These are phyloP conservation scores for Magallana ariakensis DNA, from an alignment of 1,140 invertebrate genomes.

Conservation along the genomic window DNA sequence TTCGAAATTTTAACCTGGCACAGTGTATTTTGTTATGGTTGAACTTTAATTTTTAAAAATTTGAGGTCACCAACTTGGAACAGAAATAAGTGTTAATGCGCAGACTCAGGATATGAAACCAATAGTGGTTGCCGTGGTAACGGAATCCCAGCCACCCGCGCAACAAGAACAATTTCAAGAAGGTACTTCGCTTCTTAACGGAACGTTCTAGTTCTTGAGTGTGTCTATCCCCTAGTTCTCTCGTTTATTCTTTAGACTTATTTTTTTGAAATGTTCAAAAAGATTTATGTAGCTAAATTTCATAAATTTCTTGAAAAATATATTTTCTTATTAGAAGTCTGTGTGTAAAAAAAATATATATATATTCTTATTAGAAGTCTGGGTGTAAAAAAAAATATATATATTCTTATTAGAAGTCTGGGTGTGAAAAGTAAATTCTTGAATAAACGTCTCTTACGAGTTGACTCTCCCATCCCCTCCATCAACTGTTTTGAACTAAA, in stretches of 20 bases:
- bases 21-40: background rate
- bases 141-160: slow-evolving; percentile 19
- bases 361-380: too few relatives aligned
- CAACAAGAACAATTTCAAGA: slow-evolving; percentile 39
- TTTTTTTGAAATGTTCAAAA: background rate
- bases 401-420: too few relatives aligned
- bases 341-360: too few relatives aligned
- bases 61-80: slow-evolving; percentile 42
- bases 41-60: slow-evolving; percentile 37
- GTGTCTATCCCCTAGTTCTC: background rate
- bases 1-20: background rate
- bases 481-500: slow-evolving; percentile 13
- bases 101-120: slow-evolving; percentile 52
- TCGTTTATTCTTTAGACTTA: background rate
- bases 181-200: slow-evolving; percentile 22
- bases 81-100: slow-evolving; percentile 41
- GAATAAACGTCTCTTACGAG: too few relatives aligned
- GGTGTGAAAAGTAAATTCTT: too few relatives aligned
- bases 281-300: too few relatives aligned
- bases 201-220: background rate
- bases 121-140: slow-evolving; percentile 49
- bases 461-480: background rate
- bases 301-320: background rate
- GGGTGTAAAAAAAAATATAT: background rate
- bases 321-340: background rate